phyloP scores from a whole-genome alignment of 35 echinoderm and acorn worm genomes.

The Ophiothrix spiculata region DNA sequence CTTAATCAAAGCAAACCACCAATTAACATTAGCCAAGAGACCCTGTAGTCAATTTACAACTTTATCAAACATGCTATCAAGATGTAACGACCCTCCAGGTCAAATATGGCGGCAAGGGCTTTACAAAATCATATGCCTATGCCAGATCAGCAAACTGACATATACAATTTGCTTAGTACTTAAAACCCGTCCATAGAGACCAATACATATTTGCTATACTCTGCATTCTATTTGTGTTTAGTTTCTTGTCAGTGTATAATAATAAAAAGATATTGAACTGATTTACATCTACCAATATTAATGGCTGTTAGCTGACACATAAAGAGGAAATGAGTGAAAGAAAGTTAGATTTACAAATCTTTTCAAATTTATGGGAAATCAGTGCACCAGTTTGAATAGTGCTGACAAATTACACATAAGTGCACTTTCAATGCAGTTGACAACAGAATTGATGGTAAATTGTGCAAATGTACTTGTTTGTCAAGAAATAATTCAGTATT shows the following conservation, averaged over 20 bases:
- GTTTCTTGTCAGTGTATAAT: not conserved
- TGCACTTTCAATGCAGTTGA: not conserved
- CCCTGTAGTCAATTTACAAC: not conserved
- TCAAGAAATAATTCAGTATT: too few species aligned
- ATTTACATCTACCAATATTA: not conserved
- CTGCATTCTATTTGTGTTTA: not conserved
- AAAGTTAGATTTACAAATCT: not conserved
- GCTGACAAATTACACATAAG: not conserved
- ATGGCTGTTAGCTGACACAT: too few species aligned
- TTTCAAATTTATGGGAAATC: not conserved
- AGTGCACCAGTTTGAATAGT: not conserved
- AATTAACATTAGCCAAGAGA: not conserved
- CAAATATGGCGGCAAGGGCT: not conserved
- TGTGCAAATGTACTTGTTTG: not conserved
- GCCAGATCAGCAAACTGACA: not conserved
- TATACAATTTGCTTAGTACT: not conserved
- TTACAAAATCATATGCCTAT: not conserved
- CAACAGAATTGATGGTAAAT: not conserved
- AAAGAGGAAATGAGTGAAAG: not conserved
- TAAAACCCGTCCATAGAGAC: not conserved
- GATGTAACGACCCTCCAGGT: not conserved
- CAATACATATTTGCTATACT: not conserved
- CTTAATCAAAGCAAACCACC: too few species aligned
- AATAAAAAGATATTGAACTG: not conserved
- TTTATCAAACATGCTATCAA: conserved; percentile 16